These are phyloP conservation scores for Raja brachyura DNA, from an alignment of 2,113 vertebrate species.

Conservation along the genomic window DNA sequence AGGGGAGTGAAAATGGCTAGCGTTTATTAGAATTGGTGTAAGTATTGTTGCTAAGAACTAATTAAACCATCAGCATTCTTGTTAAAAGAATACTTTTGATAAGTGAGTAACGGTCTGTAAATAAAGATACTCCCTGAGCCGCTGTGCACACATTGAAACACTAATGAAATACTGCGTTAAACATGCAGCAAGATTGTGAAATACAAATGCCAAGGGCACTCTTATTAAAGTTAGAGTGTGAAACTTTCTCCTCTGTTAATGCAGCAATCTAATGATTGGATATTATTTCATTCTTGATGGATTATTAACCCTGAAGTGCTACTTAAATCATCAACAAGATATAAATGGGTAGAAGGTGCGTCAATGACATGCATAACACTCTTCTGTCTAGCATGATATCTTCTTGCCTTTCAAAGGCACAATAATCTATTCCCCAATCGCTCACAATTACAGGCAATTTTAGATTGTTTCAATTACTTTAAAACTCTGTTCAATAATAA, in stretches of 20 bases:
- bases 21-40: neutral
- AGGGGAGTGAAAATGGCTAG: no score
- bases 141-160: neutral
- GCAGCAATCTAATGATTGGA: constrained; percentile 31
- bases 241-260: constrained; percentile 24
- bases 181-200: neutral
- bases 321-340: constrained; percentile 37
- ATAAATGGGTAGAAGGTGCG: neutral
- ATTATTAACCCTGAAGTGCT: constrained; percentile 31
- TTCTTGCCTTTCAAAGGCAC: constrained; percentile 19
- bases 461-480: constrained; percentile 37
- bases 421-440: constrained; percentile 34
- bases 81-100: constrained; percentile 17
- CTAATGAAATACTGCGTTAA: constrained; percentile 7
- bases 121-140: neutral
- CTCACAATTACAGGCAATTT: constrained; percentile 37
- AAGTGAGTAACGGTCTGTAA: constrained; percentile 14
- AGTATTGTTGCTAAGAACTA: neutral
- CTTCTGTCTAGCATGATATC: constrained; percentile 27
- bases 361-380: neutral
- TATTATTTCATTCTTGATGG: constrained; percentile 37
- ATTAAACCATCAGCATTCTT: neutral
- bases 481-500: constrained; percentile 38
- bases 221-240: constrained; percentile 32
- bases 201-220: constrained; percentile 12